Conservation (phyloP, 1,140 invertebrate genomes). For the Tetragnatha versicolor region DNA sequence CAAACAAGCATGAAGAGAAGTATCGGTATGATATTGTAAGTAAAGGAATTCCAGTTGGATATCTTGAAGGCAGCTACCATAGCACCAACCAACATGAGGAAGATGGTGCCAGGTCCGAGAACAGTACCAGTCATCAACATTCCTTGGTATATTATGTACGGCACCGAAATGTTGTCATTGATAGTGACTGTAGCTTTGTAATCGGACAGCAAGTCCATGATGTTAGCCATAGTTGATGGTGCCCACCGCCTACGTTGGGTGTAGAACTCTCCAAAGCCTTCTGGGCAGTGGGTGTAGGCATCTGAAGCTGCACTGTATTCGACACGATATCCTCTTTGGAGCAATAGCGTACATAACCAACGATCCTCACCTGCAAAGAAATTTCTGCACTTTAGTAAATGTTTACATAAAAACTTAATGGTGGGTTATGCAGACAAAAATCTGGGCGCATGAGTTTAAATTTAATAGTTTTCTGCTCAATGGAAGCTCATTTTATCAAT, state of each 20-base stretch:
- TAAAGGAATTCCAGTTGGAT: conserved; percentile 66
- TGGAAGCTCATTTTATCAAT: too few species aligned
- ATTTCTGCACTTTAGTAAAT: too few species aligned
- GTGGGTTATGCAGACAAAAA: too few species aligned
- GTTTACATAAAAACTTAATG: too few species aligned
- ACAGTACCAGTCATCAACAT: conserved; percentile 69
- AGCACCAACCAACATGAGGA: conserved; percentile 72
- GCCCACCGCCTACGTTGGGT: conserved; percentile 73
- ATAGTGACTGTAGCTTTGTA: conserved; percentile 67
- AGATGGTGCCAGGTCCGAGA: conserved; percentile 72
- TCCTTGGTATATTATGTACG: conserved; percentile 69
- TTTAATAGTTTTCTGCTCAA: too few species aligned
- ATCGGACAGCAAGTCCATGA: conserved; percentile 70
- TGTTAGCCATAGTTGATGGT: conserved; percentile 74
- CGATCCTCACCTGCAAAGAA: conserved; percentile 70
- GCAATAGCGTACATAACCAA: conserved; percentile 72
- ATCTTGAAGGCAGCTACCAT: conserved; percentile 69
- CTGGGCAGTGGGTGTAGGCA: conserved; percentile 72
- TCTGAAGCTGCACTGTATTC: conserved; percentile 74
- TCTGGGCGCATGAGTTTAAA: too few species aligned
- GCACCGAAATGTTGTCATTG: conserved; percentile 71
- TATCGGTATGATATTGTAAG: conserved; percentile 66
- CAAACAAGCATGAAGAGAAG: conserved; percentile 67
- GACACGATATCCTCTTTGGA: conserved; percentile 73
- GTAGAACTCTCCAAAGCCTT: conserved; percentile 71